Conservation (phyloP, 2,888 invertebrate genomes). For the Machimus atricapillus region DNA sequence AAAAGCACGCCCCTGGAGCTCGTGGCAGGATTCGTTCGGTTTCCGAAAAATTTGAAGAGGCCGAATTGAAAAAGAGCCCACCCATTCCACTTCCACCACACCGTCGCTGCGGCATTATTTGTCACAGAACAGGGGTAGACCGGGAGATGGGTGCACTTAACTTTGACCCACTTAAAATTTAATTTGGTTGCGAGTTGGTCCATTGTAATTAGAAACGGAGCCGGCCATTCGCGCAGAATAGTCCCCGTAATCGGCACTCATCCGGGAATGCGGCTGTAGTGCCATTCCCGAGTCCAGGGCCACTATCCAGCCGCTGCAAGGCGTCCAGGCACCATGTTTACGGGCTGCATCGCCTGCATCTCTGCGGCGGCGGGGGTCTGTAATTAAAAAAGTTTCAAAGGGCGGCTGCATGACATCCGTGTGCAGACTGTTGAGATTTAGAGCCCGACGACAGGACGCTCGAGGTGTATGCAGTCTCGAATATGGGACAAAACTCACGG, state of each 20-base stretch:
- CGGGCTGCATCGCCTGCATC: background rate
- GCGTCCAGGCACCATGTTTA: background rate
- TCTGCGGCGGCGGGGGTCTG: background rate
- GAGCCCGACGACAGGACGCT: background rate
- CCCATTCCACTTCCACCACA: background rate
- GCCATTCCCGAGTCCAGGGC: background rate
- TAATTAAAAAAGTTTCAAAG: slow-evolving; percentile 29
- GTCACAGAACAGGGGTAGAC: background rate
- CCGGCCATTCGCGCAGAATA: background rate
- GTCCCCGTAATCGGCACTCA: background rate
- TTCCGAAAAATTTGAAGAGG: background rate
- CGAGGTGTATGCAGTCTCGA: background rate
- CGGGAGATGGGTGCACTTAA: background rate
- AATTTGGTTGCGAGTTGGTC: background rate
- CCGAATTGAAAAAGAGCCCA: background rate
- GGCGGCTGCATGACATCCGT: background rate
- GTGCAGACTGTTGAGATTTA: slow-evolving; percentile 20
- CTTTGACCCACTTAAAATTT: slow-evolving; percentile 27
- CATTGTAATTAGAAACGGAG: slow-evolving; percentile 18
- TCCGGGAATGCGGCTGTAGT: background rate
- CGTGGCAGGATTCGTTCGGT: background rate
- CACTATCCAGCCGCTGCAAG: background rate
- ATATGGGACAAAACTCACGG: background rate
- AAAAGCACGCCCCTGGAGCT: background rate
- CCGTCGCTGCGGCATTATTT: background rate